Evolutionary conservation across 2,113 vertebrate species (phyloP).

Genomic region (Entomyzon cyanotis): DNA sequence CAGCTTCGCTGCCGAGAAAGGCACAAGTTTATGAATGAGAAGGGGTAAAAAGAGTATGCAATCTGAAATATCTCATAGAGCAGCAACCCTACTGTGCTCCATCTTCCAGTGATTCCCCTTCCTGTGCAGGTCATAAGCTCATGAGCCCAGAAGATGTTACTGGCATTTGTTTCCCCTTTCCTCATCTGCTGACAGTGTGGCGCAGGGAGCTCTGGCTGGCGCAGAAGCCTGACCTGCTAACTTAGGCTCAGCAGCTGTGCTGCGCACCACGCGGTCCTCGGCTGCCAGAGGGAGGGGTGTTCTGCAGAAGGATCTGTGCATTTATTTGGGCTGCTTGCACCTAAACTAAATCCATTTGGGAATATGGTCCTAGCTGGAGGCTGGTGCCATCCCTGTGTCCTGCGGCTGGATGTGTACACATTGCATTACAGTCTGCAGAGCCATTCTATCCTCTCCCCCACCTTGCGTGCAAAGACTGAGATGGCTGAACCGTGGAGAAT

Average conservation of each 20-base stretch:
- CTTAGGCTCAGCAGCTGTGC: not conserved
- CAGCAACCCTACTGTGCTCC: not conserved
- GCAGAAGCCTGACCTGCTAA: not conserved
- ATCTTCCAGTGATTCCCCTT: not conserved
- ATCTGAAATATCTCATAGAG: not conserved
- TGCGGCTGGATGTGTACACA: fast-evolving
- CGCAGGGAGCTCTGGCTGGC: not conserved
- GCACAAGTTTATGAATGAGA: not conserved
- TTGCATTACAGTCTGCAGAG: not conserved
- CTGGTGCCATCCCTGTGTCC: not conserved
- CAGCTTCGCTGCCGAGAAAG: not conserved
- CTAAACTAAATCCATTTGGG: fast-evolving
- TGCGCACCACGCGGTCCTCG: not conserved
- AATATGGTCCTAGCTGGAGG: fast-evolving
- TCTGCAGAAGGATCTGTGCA: not conserved
- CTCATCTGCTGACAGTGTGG: not conserved
- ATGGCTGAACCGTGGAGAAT: not conserved
- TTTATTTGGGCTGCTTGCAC: not conserved
- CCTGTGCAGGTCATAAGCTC: not conserved
- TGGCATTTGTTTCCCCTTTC: not conserved
- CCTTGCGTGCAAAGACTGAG: conserved; percentile 12
- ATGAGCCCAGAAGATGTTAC: not conserved
- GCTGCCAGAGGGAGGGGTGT: not conserved
- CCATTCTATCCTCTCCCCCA: not conserved
- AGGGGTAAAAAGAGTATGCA: not conserved